A percentile compares a stretch with the other conserved stretches of the same genome.
Conservation (phyloP, 2,888 invertebrate species). For the Spodoptera picta region DNA sequence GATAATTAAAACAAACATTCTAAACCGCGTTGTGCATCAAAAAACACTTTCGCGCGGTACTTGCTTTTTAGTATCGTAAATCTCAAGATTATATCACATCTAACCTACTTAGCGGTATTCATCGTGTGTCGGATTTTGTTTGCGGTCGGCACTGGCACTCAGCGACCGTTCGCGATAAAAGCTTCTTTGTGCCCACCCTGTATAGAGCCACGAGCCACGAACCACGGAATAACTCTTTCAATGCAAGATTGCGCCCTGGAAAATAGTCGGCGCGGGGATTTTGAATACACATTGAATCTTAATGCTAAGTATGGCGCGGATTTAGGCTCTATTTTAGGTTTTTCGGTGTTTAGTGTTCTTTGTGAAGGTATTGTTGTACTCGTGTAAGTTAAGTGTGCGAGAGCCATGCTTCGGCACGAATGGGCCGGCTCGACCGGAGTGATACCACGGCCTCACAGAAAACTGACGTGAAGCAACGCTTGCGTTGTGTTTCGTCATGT, state of each 20-base stretch:
- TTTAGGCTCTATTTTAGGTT: slow-evolving; percentile 17
- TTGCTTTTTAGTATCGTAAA: slow-evolving; percentile 60
- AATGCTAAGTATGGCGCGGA: slow-evolving; percentile 22
- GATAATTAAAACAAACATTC: slow-evolving; percentile 28
- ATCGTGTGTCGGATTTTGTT: slow-evolving; percentile 76
- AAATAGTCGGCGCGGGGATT: slow-evolving; percentile 54
- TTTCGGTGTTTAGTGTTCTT: slow-evolving; percentile 3
- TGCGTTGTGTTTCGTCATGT: too few species aligned
- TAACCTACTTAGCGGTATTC: slow-evolving; percentile 75
- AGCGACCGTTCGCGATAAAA: slow-evolving; percentile 76
- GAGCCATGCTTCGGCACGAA: too few species aligned
- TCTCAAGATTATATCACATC: slow-evolving; percentile 67
- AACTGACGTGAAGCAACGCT: too few species aligned
- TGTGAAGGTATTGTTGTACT: too few species aligned
- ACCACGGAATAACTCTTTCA: slow-evolving; percentile 73
- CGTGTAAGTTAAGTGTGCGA: too few species aligned
- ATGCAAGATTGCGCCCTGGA: slow-evolving; percentile 72
- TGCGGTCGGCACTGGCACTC: slow-evolving; percentile 65
- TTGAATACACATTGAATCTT: slow-evolving; percentile 46
- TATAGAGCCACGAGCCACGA: slow-evolving; percentile 48
- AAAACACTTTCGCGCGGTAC: slow-evolving; percentile 40
- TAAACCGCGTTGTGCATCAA: slow-evolving; percentile 44
- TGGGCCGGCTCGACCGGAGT: too few species aligned
- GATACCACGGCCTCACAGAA: too few species aligned
- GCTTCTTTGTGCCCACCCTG: slow-evolving; percentile 78